Evolutionary conservation across 2,888 invertebrate genomes (phyloP).

Genomic region (Bombylius major): DNA sequence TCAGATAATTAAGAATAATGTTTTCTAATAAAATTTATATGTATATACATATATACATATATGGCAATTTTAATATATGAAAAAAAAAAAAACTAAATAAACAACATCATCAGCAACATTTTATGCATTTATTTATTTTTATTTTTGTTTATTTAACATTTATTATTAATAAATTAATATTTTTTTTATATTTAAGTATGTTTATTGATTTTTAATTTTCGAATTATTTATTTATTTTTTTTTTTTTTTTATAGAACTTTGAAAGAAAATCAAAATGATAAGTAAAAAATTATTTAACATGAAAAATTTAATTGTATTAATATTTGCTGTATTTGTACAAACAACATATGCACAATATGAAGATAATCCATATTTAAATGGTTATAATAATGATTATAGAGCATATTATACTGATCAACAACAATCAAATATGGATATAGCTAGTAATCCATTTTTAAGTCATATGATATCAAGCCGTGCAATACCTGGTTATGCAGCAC

Average conservation of each 20-base stretch:
- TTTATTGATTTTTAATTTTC: neutral
- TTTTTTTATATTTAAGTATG: neutral
- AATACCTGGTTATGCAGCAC: constrained; percentile 10
- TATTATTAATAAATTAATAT: neutral
- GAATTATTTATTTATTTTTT: neutral
- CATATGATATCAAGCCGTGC: constrained; percentile 9
- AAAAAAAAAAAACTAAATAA: too few species aligned
- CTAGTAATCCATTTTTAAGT: constrained; percentile 3
- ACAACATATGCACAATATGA: constrained; percentile 5
- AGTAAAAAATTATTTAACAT: neutral
- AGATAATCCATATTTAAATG: constrained; percentile 10
- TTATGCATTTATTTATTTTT: too few species aligned
- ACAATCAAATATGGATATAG: constrained; percentile 1
- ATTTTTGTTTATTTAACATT: too few species aligned
- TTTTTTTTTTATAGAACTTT: neutral
- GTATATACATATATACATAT: neutral
- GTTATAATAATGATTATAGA: constrained; percentile 10
- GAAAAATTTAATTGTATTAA: neutral
- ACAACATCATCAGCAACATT: too few species aligned
- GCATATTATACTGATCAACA: constrained; percentile 8
- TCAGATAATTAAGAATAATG: constrained; percentile 3
- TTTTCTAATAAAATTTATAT: neutral
- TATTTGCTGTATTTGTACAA: constrained; percentile 3
- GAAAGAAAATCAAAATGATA: constrained; percentile 7
- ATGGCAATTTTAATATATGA: neutral